Evolutionary conservation across 2,888 invertebrate species (phyloP), one percentile per base, ranked within the genome.

Genomic region (Hylaea fasciaria): DNA sequence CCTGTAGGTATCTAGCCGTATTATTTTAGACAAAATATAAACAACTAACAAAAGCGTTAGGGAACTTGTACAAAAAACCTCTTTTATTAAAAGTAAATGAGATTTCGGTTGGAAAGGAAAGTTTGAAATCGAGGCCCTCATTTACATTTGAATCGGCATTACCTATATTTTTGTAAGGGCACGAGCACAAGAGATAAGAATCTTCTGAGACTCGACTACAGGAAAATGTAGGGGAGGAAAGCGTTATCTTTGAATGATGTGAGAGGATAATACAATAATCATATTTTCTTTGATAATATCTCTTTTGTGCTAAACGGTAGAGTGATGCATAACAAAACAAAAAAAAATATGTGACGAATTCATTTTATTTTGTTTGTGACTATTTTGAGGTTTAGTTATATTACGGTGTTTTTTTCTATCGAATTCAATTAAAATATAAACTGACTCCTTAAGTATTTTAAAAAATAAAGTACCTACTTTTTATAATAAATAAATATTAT

Each of bases 121-220:
- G 75, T 81, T 83, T 77, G 78, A 77, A 85, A 87, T 81, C 80
- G 82, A 82, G 73, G 81, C 80, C 81, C 77, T 86, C 82, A 89
- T 89, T 90, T 89, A 79, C 87, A 89, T 89, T 86, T 91, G 91
- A 89, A 91, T 91, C 84, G 86, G 76, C 81, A 81, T 82, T 82
- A 84, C 82, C 84, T 84, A 83, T 83, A 83, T 75, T 82, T 81
- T 75, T 66, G 76, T 78, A 80, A 70, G 66, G 69, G 60, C 64
- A 62, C 55, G 68, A 68, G 61, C 62, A 60, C 55, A 60, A 60
- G 37, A 58, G 54, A 29, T 50, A 45, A 40, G 46, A 39, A 53
- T 58, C 48, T 58, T 39, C 53, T 44, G 44, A 59, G 46, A 50
- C 35, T 35, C 29, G 45, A 37, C 54, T 50, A 46, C 43, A 51